A percentile compares a stretch with the other conserved stretches of the same genome.
phyloP scores from a whole-genome alignment of 1,140 invertebrate genomes.

The Drosophila nigrodunni region DNA sequence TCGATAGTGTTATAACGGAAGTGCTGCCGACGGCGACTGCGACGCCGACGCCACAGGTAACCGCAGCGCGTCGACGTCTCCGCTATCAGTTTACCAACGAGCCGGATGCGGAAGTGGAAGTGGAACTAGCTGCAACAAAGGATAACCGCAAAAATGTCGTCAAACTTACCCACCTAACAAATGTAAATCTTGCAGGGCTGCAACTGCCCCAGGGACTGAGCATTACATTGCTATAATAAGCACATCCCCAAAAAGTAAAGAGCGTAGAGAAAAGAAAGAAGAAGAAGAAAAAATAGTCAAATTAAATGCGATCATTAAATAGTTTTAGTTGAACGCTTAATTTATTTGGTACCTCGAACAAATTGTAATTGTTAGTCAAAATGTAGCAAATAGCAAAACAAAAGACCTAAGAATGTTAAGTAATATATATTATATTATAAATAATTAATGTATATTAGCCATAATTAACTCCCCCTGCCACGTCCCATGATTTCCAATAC shows the following conservation, averaged over 20 bases:
- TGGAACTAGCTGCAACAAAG: not conserved
- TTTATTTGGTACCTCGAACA: conserved; percentile 71
- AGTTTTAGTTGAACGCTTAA: conserved; percentile 57
- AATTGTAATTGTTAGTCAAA: conserved; percentile 77
- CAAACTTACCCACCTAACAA: conserved; percentile 53
- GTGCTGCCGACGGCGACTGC: conserved; percentile 57
- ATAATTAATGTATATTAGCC: conserved; percentile 44
- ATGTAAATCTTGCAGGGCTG: conserved; percentile 41
- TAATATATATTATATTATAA: conserved; percentile 62
- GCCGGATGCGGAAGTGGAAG: conserved; percentile 33
- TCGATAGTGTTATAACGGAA: conserved; percentile 79
- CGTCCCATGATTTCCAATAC: conserved; percentile 9
- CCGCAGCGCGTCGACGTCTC: conserved; percentile 50
- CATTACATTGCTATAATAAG: conserved; percentile 63
- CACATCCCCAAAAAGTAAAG: not conserved
- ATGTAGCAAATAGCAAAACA: conserved; percentile 52
- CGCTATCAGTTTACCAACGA: conserved; percentile 59
- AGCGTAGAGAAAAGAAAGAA: conserved; percentile 6
- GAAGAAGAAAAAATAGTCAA: conserved; percentile 61
- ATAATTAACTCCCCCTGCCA: conserved; percentile 30
- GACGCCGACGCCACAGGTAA: conserved; percentile 12
- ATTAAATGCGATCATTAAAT: conserved; percentile 71
- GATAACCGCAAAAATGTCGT: conserved; percentile 26
- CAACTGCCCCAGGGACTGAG: conserved; percentile 64
- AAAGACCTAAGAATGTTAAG: conserved; percentile 77